A percentile compares a stretch with the other conserved stretches of the same genome.
Evolutionary conservation across 2,888 invertebrate genomes (phyloP).

Genomic region (Amblyjoppa proteus): DNA sequence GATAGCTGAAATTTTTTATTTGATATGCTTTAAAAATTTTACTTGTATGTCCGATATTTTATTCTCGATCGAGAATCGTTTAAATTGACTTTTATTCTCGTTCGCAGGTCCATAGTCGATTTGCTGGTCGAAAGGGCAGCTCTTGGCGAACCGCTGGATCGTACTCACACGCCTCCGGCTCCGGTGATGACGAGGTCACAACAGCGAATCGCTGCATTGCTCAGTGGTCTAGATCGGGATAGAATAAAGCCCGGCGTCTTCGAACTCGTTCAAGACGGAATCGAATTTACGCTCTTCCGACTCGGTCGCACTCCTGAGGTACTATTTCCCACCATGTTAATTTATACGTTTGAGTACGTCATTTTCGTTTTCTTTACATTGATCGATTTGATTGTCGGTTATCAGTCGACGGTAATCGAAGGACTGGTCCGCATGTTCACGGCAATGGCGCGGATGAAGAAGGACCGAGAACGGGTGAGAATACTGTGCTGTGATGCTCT

Average conservation of each 20-base stretch:
- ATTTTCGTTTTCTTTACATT: neutral
- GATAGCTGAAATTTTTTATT: neutral
- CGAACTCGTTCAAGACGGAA: constrained; percentile 73
- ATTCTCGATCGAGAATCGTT: neutral
- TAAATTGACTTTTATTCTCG: neutral
- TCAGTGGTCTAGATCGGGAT: constrained; percentile 79
- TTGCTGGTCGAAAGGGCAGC: constrained; percentile 70
- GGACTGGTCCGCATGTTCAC: constrained; percentile 76
- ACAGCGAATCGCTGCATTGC: constrained; percentile 83
- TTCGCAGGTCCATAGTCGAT: constrained; percentile 76
- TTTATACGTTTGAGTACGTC: neutral
- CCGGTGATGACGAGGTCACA: constrained; percentile 85
- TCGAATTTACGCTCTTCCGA: constrained; percentile 77
- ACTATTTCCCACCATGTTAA: constrained; percentile 54
- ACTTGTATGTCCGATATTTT: neutral
- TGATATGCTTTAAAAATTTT: neutral
- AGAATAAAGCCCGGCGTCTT: constrained; percentile 74
- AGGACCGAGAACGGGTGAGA: constrained; percentile 84
- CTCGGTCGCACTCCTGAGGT: constrained; percentile 61
- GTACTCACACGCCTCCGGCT: constrained; percentile 84
- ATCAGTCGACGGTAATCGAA: constrained; percentile 72
- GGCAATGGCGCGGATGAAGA: constrained; percentile 78
- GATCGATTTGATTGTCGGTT: constrained; percentile 25
- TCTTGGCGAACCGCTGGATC: constrained; percentile 79
- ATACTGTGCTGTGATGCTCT: constrained; percentile 85